phyloP scores from a whole-genome alignment of 2,888 invertebrate species.

The Epicampocera succincta region DNA sequence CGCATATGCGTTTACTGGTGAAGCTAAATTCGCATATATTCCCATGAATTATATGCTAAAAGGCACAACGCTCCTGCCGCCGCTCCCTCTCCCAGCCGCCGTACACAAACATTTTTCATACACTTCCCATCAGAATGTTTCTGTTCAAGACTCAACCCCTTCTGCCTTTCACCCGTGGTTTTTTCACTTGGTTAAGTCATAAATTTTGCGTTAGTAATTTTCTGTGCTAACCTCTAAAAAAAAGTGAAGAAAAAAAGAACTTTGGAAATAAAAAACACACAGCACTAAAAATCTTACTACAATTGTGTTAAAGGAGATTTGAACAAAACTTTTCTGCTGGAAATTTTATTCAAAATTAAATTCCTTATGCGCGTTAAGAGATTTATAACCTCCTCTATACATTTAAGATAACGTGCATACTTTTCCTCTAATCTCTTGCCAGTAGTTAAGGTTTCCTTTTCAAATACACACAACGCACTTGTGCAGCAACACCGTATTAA shows the following conservation, averaged over 20 bases:
- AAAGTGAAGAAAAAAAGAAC: slow-evolving; percentile 28
- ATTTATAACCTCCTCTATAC: slow-evolving; percentile 55
- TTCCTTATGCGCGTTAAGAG: slow-evolving; percentile 65
- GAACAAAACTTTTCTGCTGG: slow-evolving; percentile 48
- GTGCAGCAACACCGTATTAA: too few relatives aligned
- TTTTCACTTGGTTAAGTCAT: slow-evolving; percentile 69
- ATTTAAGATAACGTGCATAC: background rate
- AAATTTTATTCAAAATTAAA: slow-evolving; percentile 68
- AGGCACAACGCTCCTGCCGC: slow-evolving; percentile 6
- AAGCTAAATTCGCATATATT: slow-evolving; percentile 32
- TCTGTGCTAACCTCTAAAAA: slow-evolving; percentile 64
- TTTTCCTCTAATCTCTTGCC: background rate
- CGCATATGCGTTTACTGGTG: slow-evolving; percentile 56
- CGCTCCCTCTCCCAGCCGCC: too few relatives aligned
- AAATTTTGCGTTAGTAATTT: slow-evolving; percentile 69
- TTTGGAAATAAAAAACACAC: slow-evolving; percentile 13
- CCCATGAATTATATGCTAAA: slow-evolving; percentile 44
- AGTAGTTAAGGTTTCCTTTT: background rate
- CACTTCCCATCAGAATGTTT: slow-evolving; percentile 1
- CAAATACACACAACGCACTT: background rate
- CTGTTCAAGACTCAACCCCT: slow-evolving; percentile 23
- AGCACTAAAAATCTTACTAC: slow-evolving; percentile 34
- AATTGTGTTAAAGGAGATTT: slow-evolving; percentile 25
- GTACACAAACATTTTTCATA: background rate
- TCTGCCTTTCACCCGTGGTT: slow-evolving; percentile 43